Evolutionary conservation across 2,113 vertebrate species (phyloP).

Genomic region (Potamarius usumacintae): DNA sequence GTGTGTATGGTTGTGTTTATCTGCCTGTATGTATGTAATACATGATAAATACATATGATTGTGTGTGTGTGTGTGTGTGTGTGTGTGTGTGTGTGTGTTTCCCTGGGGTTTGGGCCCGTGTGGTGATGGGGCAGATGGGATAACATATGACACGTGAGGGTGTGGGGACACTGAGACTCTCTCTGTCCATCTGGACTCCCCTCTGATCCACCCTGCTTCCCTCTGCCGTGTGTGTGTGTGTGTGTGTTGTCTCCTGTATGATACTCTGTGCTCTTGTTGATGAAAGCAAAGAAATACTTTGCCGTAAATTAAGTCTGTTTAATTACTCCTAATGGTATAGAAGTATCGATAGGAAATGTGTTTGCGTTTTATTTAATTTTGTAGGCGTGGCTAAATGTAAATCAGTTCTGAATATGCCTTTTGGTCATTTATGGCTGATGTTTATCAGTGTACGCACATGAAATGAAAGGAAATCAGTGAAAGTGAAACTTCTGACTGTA

Average conservation of each 20-base stretch:
- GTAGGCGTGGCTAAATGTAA: not conserved
- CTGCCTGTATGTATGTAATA: slow-evolving; percentile 20
- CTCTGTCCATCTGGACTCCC: slow-evolving; percentile 79
- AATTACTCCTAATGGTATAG: not conserved
- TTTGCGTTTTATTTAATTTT: not conserved
- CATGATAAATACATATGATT: slow-evolving; percentile 23
- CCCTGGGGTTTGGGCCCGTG: slow-evolving; percentile 74
- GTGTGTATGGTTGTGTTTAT: slow-evolving; percentile 19
- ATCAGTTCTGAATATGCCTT: not conserved
- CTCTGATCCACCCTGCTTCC: slow-evolving; percentile 74
- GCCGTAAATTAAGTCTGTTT: not conserved
- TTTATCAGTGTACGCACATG: not conserved
- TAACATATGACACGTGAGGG: slow-evolving; percentile 81
- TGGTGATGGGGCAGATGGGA: slow-evolving; percentile 79
- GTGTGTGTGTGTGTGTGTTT: slow-evolving; percentile 47
- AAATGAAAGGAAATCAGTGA: not conserved
- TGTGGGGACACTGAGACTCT: slow-evolving; percentile 62
- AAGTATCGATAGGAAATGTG: not conserved
- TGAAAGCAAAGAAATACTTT: slow-evolving; percentile 19
- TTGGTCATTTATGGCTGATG: not conserved
- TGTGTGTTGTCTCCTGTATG: slow-evolving; percentile 41
- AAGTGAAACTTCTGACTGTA: not conserved
- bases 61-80: slow-evolving; percentile 40
- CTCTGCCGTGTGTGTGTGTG: slow-evolving; percentile 63
- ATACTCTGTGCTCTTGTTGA: slow-evolving; percentile 27